phyloP scores from a whole-genome alignment of 2,113 vertebrate genomes.

The Eonycteris spelaea region DNA sequence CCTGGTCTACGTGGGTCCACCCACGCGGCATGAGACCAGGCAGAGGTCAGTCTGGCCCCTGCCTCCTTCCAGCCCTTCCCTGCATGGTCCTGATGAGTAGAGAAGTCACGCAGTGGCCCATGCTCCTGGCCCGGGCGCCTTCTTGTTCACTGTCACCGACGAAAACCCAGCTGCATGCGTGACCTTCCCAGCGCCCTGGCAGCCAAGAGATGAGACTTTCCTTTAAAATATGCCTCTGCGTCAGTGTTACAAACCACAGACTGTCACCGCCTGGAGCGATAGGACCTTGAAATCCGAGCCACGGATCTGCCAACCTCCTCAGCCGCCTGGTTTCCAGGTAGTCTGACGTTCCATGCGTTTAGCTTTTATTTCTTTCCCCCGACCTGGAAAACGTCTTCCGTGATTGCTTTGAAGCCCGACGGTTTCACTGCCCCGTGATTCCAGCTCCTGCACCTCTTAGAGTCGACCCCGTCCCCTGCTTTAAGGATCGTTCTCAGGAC shows the following conservation, averaged over 20 bases:
- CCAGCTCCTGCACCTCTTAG: no score
- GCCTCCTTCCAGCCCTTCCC: background rate
- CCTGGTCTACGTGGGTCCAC: fast-evolving
- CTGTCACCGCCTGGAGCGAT: background rate
- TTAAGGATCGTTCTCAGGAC: background rate
- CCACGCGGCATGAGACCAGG: fast-evolving
- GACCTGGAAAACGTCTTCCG: background rate
- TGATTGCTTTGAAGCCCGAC: background rate
- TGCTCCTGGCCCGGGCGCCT: fast-evolving
- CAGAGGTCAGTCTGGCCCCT: fast-evolving
- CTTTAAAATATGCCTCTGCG: background rate
- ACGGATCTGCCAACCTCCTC: background rate
- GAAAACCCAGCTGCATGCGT: fast-evolving
- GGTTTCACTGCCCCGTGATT: background rate
- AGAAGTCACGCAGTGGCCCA: fast-evolving
- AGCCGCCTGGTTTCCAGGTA: fast-evolving
- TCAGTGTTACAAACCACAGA: background rate
- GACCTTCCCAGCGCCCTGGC: background rate
- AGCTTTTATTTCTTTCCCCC: background rate
- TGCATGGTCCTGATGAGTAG: fast-evolving
- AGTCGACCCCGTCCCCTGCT: no score
- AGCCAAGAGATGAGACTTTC: background rate
- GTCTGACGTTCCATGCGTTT: background rate
- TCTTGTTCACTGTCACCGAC: fast-evolving
- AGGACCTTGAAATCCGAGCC: background rate